Evolutionary conservation across 2,888 invertebrate genomes (phyloP).

Genomic region (Sipha maydis): DNA sequence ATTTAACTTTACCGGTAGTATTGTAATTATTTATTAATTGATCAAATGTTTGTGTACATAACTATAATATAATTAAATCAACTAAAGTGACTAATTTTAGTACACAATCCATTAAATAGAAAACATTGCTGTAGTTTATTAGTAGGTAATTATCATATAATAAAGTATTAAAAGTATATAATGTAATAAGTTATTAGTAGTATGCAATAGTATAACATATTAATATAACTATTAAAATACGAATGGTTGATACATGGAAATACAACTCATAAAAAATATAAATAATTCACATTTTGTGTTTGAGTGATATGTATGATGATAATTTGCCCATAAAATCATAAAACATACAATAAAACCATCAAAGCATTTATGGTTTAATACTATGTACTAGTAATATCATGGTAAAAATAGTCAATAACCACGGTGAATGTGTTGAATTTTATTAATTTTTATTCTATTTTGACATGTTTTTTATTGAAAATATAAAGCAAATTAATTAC

Average conservation of each 20-base stretch:
- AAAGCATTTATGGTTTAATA: constrained; percentile 21
- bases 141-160: constrained; percentile 2
- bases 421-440: neutral
- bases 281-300: constrained; percentile 11
- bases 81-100: neutral
- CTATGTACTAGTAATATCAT: neutral
- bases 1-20: neutral
- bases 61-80: neutral
- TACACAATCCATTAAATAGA: neutral
- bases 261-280: constrained; percentile 27
- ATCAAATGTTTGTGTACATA: no score
- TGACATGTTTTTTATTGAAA: no score
- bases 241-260: neutral
- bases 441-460: neutral
- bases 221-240: constrained; percentile 24
- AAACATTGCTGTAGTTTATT: neutral
- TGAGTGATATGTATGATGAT: neutral
- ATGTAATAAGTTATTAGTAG: neutral
- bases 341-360: constrained; percentile 26
- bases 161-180: neutral
- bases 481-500: no score
- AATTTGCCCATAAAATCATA: constrained; percentile 22
- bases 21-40: no score
- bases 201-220: neutral
- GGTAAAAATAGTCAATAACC: neutral